Evolutionary conservation across 2,113 vertebrate species (phyloP), one percentile per base, ranked within the genome.

Genomic region (Poecile atricapillus): DNA sequence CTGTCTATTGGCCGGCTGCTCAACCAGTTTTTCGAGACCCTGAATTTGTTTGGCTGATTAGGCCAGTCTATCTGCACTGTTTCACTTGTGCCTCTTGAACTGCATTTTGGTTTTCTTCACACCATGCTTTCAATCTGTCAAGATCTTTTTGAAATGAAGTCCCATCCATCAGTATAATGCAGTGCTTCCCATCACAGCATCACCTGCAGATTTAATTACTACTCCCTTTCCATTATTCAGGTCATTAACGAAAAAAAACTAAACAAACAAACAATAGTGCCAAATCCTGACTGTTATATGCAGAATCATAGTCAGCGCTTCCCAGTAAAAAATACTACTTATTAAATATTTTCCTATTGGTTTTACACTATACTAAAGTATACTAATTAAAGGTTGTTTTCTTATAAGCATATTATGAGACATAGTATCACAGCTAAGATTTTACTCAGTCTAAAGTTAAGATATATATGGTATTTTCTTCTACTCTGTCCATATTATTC

Each of bases 1-100:
- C 85, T 71, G 39, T 75, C 82, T 93, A 27, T 78, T 87, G 85
- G 85, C 74, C 62, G 18, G 74, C 75, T 95, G 74, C 83, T 93
- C 88, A 92, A 60, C 28, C 78, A 90, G 69, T 90, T 94, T 94
- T 87, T 82, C 88, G 50, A 82, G 93, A 90, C 79, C 82, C 82
- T 85, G 65, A 75, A 63, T 95, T 47, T 85, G 52, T 90, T 80
- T 59, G 78, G 23, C 69, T 94, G 85, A 95, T 94, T 78, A 93
- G 73, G 39, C 18, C 74, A 83, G 49, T 82, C 85, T 89, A 24
- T 88, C 93, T 92, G 41, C 31, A 21, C 75, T 60, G 46, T 88
- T 85, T 92, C 55, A 41, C 55, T 83, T 81, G 31, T 85, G 68
- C 76, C 63, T 91, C 76, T 92, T 77, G 73, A 92, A 59, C 68